These are phyloP conservation scores for Aphelocoma coerulescens DNA, from an alignment of 2,113 vertebrate species.

Conservation along the genomic window DNA sequence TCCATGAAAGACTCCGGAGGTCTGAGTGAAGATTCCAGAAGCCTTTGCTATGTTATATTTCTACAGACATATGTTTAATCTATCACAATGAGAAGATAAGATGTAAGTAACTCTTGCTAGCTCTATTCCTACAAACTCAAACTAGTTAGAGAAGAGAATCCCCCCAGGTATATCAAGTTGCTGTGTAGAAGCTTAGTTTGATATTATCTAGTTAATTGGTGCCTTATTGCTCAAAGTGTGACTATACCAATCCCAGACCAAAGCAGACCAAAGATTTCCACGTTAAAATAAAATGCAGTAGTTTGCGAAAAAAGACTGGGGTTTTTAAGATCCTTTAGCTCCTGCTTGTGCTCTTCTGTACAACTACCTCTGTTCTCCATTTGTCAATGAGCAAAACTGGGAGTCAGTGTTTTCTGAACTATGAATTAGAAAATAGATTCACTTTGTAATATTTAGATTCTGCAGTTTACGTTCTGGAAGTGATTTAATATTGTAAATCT, in stretches of 20 bases:
- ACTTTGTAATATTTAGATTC: neutral
- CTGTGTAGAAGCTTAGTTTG: neutral
- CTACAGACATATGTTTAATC: neutral
- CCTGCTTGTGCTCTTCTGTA: neutral
- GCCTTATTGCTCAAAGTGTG: neutral
- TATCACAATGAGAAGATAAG: neutral
- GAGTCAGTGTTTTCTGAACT: neutral
- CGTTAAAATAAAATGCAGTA: neutral
- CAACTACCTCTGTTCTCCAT: neutral
- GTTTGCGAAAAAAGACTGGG: neutral
- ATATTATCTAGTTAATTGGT: neutral
- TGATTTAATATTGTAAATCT: neutral
- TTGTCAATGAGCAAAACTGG: neutral
- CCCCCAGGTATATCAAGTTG: neutral
- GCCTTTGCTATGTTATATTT: neutral
- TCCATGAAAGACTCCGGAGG: neutral
- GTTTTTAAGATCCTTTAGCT: neutral
- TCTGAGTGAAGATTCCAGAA: neutral
- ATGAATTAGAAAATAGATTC: neutral
- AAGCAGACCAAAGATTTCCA: neutral
- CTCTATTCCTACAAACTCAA: neutral
- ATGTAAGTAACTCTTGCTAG: neutral
- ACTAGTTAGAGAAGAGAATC: neutral
- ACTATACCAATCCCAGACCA: neutral
- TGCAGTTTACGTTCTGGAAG: neutral